Evolutionary conservation across 2,113 vertebrate genomes (phyloP).

Genomic region (Rhinoptilus africanus): DNA sequence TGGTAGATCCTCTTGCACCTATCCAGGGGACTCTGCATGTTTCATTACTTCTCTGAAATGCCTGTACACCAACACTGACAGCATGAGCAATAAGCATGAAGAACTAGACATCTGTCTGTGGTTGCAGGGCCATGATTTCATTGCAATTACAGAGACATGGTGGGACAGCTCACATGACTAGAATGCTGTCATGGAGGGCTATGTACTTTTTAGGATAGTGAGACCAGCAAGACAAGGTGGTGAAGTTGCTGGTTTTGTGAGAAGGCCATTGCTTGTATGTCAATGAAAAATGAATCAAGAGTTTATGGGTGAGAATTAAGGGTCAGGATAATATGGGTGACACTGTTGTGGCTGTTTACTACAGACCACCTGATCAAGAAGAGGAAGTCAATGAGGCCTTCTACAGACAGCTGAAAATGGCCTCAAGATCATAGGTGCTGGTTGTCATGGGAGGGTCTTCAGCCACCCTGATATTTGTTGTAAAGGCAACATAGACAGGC

Average conservation of each 20-base stretch:
- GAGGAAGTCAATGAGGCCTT: not conserved
- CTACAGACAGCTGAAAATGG: not conserved
- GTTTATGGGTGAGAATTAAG: not conserved
- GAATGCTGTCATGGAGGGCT: not conserved
- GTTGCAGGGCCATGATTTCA: no score
- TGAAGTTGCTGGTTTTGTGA: not conserved
- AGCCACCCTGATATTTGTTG: not conserved
- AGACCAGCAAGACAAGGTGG: not conserved
- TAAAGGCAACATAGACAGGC: not conserved
- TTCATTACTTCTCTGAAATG: not conserved
- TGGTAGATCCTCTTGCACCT: not conserved
- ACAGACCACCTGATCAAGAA: not conserved
- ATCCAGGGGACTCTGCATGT: not conserved
- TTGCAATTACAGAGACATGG: no score
- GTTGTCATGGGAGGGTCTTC: not conserved
- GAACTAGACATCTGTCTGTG: no score
- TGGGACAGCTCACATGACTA: not conserved
- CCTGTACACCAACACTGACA: not conserved
- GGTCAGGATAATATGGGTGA: not conserved
- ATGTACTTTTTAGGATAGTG: not conserved
- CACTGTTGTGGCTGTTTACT: not conserved
- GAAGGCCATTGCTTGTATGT: not conserved
- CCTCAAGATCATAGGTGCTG: not conserved
- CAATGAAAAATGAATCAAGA: not conserved
- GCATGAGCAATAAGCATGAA: no score